These are phyloP conservation scores for Pogonognathellus flavescens DNA, from an alignment of 1,140 invertebrate genomes.

Conservation along the genomic window DNA sequence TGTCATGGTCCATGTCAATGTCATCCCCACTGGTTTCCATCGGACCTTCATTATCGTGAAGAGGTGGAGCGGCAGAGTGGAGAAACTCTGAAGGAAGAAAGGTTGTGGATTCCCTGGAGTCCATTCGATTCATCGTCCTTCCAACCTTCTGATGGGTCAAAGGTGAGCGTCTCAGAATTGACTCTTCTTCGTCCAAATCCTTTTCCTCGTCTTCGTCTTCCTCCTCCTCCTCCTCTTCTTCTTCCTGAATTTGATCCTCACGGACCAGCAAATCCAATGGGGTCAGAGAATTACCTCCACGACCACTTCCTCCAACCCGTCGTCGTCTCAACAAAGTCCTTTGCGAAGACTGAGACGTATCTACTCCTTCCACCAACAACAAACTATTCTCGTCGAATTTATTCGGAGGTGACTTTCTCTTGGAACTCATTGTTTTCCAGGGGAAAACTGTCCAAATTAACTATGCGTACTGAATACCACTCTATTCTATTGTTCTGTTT, in stretches of 20 bases:
- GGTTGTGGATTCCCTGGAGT: conserved; percentile 1
- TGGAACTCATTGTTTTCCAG: conserved; percentile 62
- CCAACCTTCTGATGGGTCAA: neutral
- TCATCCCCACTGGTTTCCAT: conserved; percentile 64
- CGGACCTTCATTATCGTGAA: conserved; percentile 13
- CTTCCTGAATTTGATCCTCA: neutral
- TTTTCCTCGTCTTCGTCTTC: conserved; percentile 7
- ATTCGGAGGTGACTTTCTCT: conserved; percentile 66
- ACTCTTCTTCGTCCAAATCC: neutral
- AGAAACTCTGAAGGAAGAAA: neutral
- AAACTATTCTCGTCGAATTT: conserved; percentile 65
- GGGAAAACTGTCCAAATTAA: neutral
- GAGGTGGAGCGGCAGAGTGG: neutral
- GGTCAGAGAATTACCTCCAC: neutral
- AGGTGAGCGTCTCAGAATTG: neutral
- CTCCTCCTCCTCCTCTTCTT: conserved; percentile 10
- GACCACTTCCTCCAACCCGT: neutral
- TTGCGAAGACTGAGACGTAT: neutral
- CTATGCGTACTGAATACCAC: too few relatives aligned
- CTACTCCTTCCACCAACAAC: neutral
- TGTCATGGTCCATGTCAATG: conserved; percentile 31
- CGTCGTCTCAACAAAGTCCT: neutral
- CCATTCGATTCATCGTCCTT: conserved; percentile 23
- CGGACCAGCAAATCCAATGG: neutral
- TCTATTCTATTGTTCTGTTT: too few relatives aligned